A percentile compares a stretch with the other conserved stretches of the same genome.
These are phyloP conservation scores for Phocoena sinus DNA, from an alignment of 2,113 vertebrate species.

Conservation along the genomic window DNA sequence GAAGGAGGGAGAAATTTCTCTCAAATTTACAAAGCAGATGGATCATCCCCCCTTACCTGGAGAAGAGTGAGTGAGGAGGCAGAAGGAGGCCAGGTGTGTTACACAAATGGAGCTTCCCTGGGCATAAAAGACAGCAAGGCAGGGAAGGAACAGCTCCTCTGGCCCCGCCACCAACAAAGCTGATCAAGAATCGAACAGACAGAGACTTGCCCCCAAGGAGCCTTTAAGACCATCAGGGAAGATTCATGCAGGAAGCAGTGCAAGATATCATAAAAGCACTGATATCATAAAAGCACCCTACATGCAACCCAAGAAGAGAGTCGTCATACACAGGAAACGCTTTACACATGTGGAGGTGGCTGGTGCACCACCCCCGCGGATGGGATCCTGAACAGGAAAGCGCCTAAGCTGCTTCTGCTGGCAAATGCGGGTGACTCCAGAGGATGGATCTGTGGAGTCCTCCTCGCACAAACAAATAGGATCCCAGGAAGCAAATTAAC, in stretches of 20 bases:
- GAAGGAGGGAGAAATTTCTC: background rate
- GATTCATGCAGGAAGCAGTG: background rate
- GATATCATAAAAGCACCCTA: no score
- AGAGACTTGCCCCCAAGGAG: background rate
- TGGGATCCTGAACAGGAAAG: slow-evolving; percentile 16
- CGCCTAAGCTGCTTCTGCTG: background rate
- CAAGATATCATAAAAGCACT: background rate
- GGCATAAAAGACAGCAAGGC: background rate
- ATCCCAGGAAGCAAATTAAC: slow-evolving; percentile 56
- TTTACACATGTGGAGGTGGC: background rate
- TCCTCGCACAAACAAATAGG: slow-evolving; percentile 75
- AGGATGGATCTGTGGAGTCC: slow-evolving; percentile 32
- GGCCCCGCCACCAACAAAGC: background rate
- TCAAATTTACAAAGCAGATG: background rate
- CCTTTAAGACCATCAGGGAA: background rate
- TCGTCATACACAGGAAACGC: background rate
- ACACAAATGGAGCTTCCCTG: background rate
- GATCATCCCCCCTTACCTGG: background rate
- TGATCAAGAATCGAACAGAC: background rate
- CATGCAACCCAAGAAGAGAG: background rate
- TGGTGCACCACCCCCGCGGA: background rate
- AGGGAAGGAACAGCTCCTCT: no score
- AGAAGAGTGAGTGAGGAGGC: background rate
- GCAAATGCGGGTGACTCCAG: background rate
- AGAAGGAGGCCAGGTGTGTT: background rate